Conservation (phyloP, 2,113 vertebrate species). For the Speoplatyrhinus poulsoni region DNA sequence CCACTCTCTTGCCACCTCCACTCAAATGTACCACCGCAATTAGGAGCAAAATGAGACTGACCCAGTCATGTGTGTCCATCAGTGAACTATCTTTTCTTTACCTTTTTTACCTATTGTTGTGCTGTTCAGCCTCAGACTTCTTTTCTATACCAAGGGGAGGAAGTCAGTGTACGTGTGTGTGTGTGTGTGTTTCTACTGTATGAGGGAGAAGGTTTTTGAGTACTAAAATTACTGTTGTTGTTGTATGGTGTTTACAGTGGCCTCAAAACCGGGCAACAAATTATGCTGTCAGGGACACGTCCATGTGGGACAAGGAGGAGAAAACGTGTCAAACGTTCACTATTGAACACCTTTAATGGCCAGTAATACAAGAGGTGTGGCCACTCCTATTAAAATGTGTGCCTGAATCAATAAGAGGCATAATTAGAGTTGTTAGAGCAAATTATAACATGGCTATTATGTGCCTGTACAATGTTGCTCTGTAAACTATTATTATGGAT, state of each 20-base stretch:
- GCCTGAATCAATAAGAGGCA: slow-evolving; percentile 99
- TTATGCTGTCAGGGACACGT: slow-evolving; percentile 97
- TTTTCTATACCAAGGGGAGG: too few relatives aligned
- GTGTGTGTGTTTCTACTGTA: slow-evolving; percentile 43
- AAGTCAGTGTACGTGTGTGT: too few relatives aligned
- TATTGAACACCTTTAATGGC: slow-evolving; percentile 98
- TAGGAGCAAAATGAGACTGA: slow-evolving; percentile 83
- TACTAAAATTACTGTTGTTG: slow-evolving; percentile 85
- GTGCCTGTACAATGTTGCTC: slow-evolving; percentile 94
- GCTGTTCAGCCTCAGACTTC: slow-evolving; percentile 14
- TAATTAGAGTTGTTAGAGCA: slow-evolving; percentile 99
- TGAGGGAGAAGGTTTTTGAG: slow-evolving; percentile 59
- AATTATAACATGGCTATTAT: slow-evolving; percentile 99
- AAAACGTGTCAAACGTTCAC: slow-evolving; percentile 95
- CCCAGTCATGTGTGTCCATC: slow-evolving; percentile 73
- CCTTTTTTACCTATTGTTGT: slow-evolving; percentile 58
- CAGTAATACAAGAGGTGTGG: slow-evolving; percentile 97
- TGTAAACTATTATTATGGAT: slow-evolving; percentile 95
- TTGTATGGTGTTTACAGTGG: slow-evolving; percentile 91
- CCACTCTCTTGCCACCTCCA: slow-evolving; percentile 23
- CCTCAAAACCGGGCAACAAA: slow-evolving; percentile 85
- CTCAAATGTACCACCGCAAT: slow-evolving; percentile 66
- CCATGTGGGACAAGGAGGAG: slow-evolving; percentile 82
- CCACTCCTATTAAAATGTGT: slow-evolving; percentile 97
- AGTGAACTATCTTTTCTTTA: slow-evolving; percentile 65